Evolutionary conservation across 2,888 invertebrate species (phyloP), one percentile per base, ranked within the genome.

Genomic region (Limenitis camilla): DNA sequence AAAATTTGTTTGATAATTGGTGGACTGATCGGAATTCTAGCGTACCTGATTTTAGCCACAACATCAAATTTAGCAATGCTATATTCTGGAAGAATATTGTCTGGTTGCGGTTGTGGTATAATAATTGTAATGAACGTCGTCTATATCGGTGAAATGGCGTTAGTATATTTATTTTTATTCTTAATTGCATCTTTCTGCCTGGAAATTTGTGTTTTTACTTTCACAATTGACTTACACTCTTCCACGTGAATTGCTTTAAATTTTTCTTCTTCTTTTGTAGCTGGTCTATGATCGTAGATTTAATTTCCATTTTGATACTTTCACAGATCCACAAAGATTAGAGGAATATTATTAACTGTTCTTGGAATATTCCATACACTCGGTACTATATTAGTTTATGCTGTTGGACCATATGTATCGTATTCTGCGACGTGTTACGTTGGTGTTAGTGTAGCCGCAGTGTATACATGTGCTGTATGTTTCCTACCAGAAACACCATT

Each of bases 121-220:
- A 61, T 64, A 4, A 55, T 49, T 2, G 63, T 71, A 4, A 53
- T 57, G n/a, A 65, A 60, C 41, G 48, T 69, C 1, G 65, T 73
- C 1, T 72, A 72, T n/a, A 58, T 72, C 9, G 71, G 72, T 1
- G 72, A 73, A 53, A 69, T 73, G 10, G 65, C 71, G 72, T 72
- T 51, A 69, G 72, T 69, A 49, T 40, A 6, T 32, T 5, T 27
- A 6, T 30, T 30, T 39, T 7, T 32, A 3, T 30, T 9, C 5
- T 40, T 10, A 28, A 5, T 27, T 29, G 27, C 9, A 32, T 6
- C 10, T n/a, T 40, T 9, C 5, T 30, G 9, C 0, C 1, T 7
- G 32, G 6, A 19, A 19, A 19, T 19, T 19, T 2, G 19, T 19
- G 3, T 19, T 19, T 19, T 19, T 19, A 19, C 2, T 19, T 19